Evolutionary conservation across 2,888 invertebrate genomes (phyloP), one percentile per base, ranked within the genome.

Genomic region (Tinea trinotella): DNA sequence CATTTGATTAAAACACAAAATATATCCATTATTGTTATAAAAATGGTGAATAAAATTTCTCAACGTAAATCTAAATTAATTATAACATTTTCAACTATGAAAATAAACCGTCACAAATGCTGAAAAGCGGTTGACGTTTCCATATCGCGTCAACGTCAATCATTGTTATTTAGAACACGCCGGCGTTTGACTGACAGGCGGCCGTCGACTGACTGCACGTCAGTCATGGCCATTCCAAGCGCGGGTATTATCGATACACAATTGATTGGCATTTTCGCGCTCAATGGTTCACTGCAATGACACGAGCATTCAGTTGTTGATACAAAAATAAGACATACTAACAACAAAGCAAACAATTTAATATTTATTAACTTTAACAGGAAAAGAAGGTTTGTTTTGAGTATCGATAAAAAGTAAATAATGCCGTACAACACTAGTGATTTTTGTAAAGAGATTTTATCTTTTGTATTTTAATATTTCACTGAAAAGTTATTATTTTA

Each of bases 101-200:
- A 46, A 56, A 56, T 54, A 54, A 52, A 54, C 46, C 52, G 56
- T 53, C 55, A 30, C 34, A 1, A 12, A 19, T n/a, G 57, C 61
- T 59, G 60, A 58, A 61, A 62, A 63, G 59, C 62, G 59, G 35
- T 36, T 67, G 72, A 70, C 72, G 68, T 65, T 63, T 61, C 66
- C 70, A 64, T 76, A 77, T 77, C 77, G 67, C 65, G 66, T 76
- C 76, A 71, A 63, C 72, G 81, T 79, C 79, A 76, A 73, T 77
- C 75, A 71, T 74, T 72, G 74, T 55, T 55, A 57, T 57, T 57
- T 57, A 57, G 57, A 57, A 48, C 57, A 52, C 48, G 34, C 36
- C 53, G 55, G 17, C 55, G 55, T 18, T 40, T 12, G 30, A 49
- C 67, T 74, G 75, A 74, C 73, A 62, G 63, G 64, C 62, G 65